Percentiles rank a stretch among this genome's conserved stretches.
phyloP scores from a whole-genome alignment of 2,888 invertebrate genomes.

The Synergus umbraculus region DNA sequence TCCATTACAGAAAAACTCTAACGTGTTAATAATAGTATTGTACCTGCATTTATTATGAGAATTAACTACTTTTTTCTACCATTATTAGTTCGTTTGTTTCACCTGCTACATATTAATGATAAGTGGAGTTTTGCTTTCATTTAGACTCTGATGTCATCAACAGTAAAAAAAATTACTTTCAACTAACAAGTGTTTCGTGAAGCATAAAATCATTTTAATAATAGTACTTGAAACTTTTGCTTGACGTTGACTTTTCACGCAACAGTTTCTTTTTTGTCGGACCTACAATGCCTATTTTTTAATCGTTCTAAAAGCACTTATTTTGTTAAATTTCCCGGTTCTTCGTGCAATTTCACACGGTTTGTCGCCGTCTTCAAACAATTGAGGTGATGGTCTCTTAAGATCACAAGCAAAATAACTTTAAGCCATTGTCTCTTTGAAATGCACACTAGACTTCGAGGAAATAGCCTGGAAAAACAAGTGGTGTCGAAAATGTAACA shows the following conservation, averaged over 20 bases:
- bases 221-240: constrained; percentile 3
- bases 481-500: background rate
- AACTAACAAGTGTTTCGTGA: background rate
- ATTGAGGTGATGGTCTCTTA: constrained; percentile 20
- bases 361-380: constrained; percentile 34
- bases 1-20: background rate
- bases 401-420: constrained; percentile 11
- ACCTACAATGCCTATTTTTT: background rate
- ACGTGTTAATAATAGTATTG: no score
- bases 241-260: background rate
- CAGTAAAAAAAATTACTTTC: constrained; percentile 3
- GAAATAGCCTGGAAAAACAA: background rate
- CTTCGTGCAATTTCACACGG: constrained; percentile 38
- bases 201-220: constrained; percentile 18
- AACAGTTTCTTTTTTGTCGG: constrained; percentile 20
- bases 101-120: background rate
- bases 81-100: background rate
- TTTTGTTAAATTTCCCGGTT: constrained; percentile 2
- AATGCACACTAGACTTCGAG: background rate
- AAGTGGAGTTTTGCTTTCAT: background rate
- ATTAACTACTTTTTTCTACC: background rate
- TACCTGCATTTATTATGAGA: background rate
- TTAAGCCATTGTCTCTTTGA: constrained; percentile 19
- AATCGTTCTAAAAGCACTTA: background rate
- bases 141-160: background rate